These are phyloP conservation scores for Amblyteles armatorius DNA, from an alignment of 2,888 invertebrate species.

Conservation along the genomic window DNA sequence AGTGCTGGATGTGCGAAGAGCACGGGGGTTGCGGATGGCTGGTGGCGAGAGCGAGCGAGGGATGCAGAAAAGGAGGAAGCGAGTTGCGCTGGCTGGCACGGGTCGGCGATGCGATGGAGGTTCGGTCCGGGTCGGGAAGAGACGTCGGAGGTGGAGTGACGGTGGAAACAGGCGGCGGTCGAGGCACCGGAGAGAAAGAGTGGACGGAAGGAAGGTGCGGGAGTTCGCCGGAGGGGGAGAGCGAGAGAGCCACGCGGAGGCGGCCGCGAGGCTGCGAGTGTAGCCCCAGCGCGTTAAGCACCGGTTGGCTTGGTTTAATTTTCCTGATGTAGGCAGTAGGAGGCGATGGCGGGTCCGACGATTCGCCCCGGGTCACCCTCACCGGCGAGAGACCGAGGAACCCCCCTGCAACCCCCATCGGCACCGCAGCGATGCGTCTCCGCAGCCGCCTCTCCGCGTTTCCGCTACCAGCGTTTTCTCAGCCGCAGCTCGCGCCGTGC, in stretches of 20 bases:
- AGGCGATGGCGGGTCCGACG: constrained; percentile 79
- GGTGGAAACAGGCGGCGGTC: constrained; percentile 62
- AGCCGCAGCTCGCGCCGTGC: background rate
- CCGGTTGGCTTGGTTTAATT: constrained; percentile 85
- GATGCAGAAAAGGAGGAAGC: constrained; percentile 45
- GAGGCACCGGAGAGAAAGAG: constrained; percentile 54
- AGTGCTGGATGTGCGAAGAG: constrained; percentile 70
- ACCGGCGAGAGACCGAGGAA: constrained; percentile 52
- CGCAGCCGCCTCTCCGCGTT: constrained; percentile 53
- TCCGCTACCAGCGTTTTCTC: constrained; percentile 47
- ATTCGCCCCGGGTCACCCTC: constrained; percentile 77
- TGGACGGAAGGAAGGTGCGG: constrained; percentile 61
- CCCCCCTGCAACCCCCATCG: constrained; percentile 74
- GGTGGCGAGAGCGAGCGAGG: constrained; percentile 24
- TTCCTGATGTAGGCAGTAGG: constrained; percentile 83
- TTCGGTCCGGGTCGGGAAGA: constrained; percentile 57
- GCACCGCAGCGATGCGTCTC: constrained; percentile 67
- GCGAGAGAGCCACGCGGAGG: constrained; percentile 71
- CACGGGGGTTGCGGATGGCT: constrained; percentile 23
- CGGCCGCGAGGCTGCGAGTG: constrained; percentile 68
- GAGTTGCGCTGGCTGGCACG: constrained; percentile 50
- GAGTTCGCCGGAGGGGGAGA: constrained; percentile 70
- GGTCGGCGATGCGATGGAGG: constrained; percentile 61
- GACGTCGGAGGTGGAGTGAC: constrained; percentile 62
- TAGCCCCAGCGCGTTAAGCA: constrained; percentile 83